These are phyloP conservation scores for Ornithorhynchus anatinus DNA, from an alignment of 2,113 vertebrate genomes.

Conservation along the genomic window DNA sequence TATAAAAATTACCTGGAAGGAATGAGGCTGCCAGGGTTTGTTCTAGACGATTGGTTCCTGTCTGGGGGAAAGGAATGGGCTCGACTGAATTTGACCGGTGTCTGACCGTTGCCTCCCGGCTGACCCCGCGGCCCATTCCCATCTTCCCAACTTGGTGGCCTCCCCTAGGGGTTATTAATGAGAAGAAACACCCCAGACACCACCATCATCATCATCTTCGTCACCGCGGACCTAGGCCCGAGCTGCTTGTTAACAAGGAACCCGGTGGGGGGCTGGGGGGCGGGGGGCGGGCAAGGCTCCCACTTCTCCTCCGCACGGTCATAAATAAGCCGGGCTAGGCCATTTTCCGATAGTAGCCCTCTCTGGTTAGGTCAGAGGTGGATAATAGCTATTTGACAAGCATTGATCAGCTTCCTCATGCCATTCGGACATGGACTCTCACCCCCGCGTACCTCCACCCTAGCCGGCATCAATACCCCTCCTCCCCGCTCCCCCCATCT, in stretches of 20 bases:
- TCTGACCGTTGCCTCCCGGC: slow-evolving; percentile 92
- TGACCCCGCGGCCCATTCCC: slow-evolving; percentile 88
- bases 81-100: slow-evolving; percentile 92
- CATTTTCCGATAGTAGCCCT: slow-evolving; percentile 10
- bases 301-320: not conserved
- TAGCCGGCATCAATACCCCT: not conserved
- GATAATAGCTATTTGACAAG: slow-evolving; percentile 47
- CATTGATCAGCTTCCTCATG: slow-evolving; percentile 43
- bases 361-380: slow-evolving; percentile 54
- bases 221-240: slow-evolving; percentile 37
- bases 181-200: slow-evolving; percentile 71
- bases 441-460: too few species aligned
- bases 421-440: slow-evolving; percentile 22
- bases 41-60: slow-evolving; percentile 93
- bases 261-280: not conserved
- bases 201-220: slow-evolving; percentile 11
- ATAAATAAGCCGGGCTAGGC: slow-evolving; percentile 53
- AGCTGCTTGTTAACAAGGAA: slow-evolving; percentile 58
- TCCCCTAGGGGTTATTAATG: slow-evolving; percentile 77
- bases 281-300: slow-evolving; percentile 30
- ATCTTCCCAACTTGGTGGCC: slow-evolving; percentile 59
- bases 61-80: slow-evolving; percentile 86
- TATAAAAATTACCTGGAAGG: slow-evolving; percentile 97
- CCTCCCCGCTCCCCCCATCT: not conserved
- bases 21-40: slow-evolving; percentile 82